Evolutionary conservation across 2,888 invertebrate species (phyloP).

Genomic region (Meliscaeva auricollis): DNA sequence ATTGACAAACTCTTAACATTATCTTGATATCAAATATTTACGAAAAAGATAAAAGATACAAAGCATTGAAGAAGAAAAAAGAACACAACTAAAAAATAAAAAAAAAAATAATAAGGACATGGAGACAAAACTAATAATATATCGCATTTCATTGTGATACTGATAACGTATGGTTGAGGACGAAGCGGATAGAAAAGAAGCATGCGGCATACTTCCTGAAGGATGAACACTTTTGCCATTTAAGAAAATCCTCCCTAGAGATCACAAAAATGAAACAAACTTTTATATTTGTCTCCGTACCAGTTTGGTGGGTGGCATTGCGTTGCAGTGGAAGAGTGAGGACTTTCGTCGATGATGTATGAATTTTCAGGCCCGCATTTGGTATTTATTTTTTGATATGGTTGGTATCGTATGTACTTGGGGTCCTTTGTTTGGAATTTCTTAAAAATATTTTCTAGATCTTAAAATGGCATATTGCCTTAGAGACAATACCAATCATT

Average conservation of each 20-base stretch:
- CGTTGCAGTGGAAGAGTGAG: constrained; percentile 2
- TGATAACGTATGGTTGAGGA: constrained; percentile 18
- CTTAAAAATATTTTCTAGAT: no score
- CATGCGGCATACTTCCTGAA: constrained; percentile 43
- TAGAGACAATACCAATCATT: no score
- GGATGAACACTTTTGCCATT: constrained; percentile 74
- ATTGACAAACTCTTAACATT: constrained; percentile 76
- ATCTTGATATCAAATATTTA: constrained; percentile 74
- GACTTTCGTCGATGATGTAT: constrained; percentile 48
- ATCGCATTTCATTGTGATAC: constrained; percentile 71
- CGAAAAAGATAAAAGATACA: constrained; percentile 60
- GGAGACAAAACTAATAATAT: constrained; percentile 74
- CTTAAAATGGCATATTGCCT: no score
- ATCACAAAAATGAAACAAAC: constrained; percentile 75
- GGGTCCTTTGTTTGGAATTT: no score
- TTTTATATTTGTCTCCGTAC: constrained; percentile 66
- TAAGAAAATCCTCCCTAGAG: constrained; percentile 75
- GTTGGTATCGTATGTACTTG: no score
- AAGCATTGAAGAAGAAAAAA: not conserved
- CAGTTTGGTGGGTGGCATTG: not conserved
- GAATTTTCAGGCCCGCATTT: constrained; percentile 49
- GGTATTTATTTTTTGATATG: constrained; percentile 3
- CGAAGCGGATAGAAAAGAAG: constrained; percentile 4
- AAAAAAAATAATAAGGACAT: constrained; percentile 9
- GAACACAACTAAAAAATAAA: constrained; percentile 7